Base-by-base conservation (phyloP, 2,113 vertebrate species). In the Gymnocephalus cernua region DNA sequence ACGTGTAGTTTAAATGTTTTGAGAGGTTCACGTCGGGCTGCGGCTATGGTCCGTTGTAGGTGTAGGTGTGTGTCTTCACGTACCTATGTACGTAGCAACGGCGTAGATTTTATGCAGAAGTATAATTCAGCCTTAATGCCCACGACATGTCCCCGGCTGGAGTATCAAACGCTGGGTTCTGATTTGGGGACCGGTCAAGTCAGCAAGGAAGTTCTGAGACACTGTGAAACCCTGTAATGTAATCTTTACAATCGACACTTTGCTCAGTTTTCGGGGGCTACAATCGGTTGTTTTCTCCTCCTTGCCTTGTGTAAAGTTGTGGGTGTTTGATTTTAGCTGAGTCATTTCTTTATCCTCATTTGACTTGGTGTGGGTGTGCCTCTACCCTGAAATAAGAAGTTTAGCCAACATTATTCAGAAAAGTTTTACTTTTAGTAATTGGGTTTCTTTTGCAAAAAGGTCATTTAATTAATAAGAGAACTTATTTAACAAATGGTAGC, bases 111-210 rank as follows among this genome's bases (percentile, higher is more conserved):
- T n/a, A n/a, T n/a, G n/a, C n/a, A n/a, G n/a, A n/a, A n/a, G n/a
- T n/a, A n/a, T n/a, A n/a, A n/a, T n/a, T n/a, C n/a, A n/a, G n/a
- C n/a, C n/a, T n/a, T n/a, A 61, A 76, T 35, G 64, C 83, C 51
- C 59, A 79, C 29, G 23, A 66, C 67, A 4, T 54, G 45, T 82
- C 58, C 51, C 51, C 35, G 1, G 76, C 64, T 67, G 58, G 35
- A 84, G 70, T 64, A 88, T 88, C 82, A 90, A 89, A 84, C 54
- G 23, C 63, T 63, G 35, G n/a, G 35, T 63, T 78, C 50, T 85
- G 66, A 67, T 80, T 65, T 76, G 63, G 65, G 65, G 79, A 74
- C 63, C 74, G 80, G 61, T 82, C 2, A 27, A 80, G 64, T 83
- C 18, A 74, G 71, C 27, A 61, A 32, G 48, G 75, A 85, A 79